phyloP scores from a whole-genome alignment of 1,140 invertebrate species.

The Samia ricini region DNA sequence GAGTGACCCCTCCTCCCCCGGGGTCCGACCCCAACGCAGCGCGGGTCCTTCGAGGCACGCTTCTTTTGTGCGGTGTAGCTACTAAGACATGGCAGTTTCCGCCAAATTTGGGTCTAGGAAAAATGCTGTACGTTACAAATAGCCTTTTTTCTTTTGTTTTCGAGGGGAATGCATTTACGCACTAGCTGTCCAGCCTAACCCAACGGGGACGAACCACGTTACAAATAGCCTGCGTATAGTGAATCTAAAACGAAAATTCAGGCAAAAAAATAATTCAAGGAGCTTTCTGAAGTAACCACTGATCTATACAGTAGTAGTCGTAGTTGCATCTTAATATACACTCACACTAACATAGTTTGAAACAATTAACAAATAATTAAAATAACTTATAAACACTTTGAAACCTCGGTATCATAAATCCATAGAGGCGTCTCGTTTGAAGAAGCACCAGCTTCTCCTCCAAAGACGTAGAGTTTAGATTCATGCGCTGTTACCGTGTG shows the following conservation, averaged over 20 bases:
- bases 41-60: conserved; percentile 18
- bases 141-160: neutral
- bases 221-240: no score
- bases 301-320: no score
- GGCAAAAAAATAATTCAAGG: no score
- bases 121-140: neutral
- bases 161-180: no score
- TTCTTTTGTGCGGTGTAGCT: conserved; percentile 27
- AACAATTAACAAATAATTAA: no score
- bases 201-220: neutral
- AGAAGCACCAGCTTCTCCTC: conserved; percentile 91
- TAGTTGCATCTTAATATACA: no score
- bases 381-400: neutral
- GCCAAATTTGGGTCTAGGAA: conserved; percentile 81
- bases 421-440: conserved; percentile 91
- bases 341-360: no score
- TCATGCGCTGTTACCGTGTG: conserved; percentile 90
- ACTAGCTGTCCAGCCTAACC: no score
- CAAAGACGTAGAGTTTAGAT: conserved; percentile 90
- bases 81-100: conserved; percentile 77
- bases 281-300: no score
- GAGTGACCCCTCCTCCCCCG: conserved; percentile 89
- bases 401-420: conserved; percentile 90
- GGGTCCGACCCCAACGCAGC: conserved; percentile 77
- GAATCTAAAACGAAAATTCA: no score